Base-by-base conservation (phyloP, 2,888 invertebrate species). In the Pachymerium ferrugineum region DNA sequence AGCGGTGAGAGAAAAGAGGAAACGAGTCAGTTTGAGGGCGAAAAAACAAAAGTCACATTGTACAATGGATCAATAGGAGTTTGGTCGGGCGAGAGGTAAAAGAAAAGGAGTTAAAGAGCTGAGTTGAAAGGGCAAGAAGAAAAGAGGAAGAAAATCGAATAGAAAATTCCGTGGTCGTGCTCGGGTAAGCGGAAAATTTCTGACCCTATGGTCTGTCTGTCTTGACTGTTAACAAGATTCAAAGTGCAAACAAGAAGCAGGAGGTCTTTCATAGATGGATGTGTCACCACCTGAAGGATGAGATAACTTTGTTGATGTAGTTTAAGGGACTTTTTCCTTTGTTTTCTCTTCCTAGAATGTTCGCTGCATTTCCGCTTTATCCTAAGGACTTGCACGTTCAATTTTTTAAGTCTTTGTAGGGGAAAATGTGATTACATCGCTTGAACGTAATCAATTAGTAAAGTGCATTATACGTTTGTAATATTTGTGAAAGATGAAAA, bases 211-310 rank as follows among this genome's bases (percentile, higher is more conserved):
- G 62, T 62, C 62, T 62, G 62, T 62, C 62, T 62, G 62, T 62
- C 62, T 62, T 62, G 62, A 62, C 62, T 62, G 62, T 62, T 62
- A 62, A 62, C 62, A 62, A 62, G 62, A 62, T 62, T 62, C 62
- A 62, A 62, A 62, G 62, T 62, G 62, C 28, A 62, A 62, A 62
- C 62, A 62, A 25, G 28, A 62, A 28, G 62, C 25, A 25, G 5
- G 62, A 62, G 28, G 62, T 8, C 62, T 62, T 62, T 62, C 62
- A 28, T 62, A 3, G 25, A 28, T 62, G 62, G 28, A 62, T 10
- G 62, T 62, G 62, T 62, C 62, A 62, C 25, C 62, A 62, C 62
- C 28, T 62, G 62, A 62, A 28, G 62, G 25, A 28, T 62, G 62
- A 62, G 62, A 62, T 62, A 62, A 62, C 62, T 28, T n/a, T n/a